Base-by-base conservation (phyloP, 2,113 vertebrate genomes). In the Antigone vipio region DNA sequence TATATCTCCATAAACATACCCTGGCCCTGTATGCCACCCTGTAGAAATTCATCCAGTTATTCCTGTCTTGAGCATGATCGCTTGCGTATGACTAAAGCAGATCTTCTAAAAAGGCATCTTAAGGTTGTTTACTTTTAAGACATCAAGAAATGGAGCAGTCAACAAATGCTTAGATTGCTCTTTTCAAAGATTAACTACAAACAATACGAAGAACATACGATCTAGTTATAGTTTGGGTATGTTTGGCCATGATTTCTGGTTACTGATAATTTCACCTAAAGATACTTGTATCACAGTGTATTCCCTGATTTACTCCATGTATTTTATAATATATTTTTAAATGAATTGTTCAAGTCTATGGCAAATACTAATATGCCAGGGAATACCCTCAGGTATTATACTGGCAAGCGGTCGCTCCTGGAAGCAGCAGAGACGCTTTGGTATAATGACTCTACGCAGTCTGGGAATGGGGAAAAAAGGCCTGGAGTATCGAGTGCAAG, bases 381-480 rank as follows among this genome's bases (percentile, higher is more conserved):
- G 38, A 84, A 81, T 34, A 20, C 67, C 27, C 50, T 68, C 79
- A 98, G 97, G 98, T 47, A 75, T 98, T 73, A 77, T 97, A 44
- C 73, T 98, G 79, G 96, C 97, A 52, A 97, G 40, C 20, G 96
- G 97, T 15, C 83, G 27, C 53, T 96, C 72, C 9, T 97, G 97
- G 97, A 83, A 89, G 89, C 95, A 95, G 59, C 97, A 98, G 92
- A 97, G 98, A 30, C 68, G 78, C 34, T 98, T 98, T 83, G 92
- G 97, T 40, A 80, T 97, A 79, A 94, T 40, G n/a, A 95, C 85
- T 7, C 92, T 98, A 8, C 60, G 91, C 20, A 95, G 22, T 63
- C 86, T 98, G 73, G 97, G 97, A 84, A 95, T 96, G 80, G 97
- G 97, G 49, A 97, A 93, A 62, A 97, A 76, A 78, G 88, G 45